Base-by-base conservation (phyloP, 2,113 vertebrate genomes). In the Collichthys lucidus region DNA sequence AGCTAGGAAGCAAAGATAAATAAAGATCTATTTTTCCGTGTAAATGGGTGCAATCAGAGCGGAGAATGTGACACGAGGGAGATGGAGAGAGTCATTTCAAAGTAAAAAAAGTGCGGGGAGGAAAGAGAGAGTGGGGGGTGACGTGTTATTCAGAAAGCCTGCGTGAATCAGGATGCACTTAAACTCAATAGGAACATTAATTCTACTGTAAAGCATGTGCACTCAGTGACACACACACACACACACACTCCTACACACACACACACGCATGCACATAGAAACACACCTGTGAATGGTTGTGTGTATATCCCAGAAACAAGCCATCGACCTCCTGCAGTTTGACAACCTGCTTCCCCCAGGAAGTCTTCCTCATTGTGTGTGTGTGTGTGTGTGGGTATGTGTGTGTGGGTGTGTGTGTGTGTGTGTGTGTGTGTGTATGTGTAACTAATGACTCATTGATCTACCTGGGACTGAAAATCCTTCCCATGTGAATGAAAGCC, bases 1-100 rank as follows among this genome's bases (percentile, higher is more conserved):
- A 81, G 65, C 2, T 20, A 67, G 74, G 74, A 80, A 79, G 79
- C 42, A 61, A 65, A 67, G 65, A 83, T 72, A 82, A 88, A 82
- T 82, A 83, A 87, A 80, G 62, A 79, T 91, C 77, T 87, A 84
- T 85, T 87, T 78, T 84, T 60, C 83, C 29, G 60, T 31, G 70
- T 88, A 89, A 92, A 88, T 84, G 80, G 80, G 63, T 62, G 85
- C 80, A 91, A 87, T 89, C 86, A 89, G 71, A 61, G 85, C 9
- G 67, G 49, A 79, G 76, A 86, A 83, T 76, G 83, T 75, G 81
- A 80, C 78, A 74, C 17, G 0, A 20, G 80, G 67, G 84, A 83
- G 81, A 86, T 5, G 31, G 44, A 88, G 74, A 86, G 71, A 75
- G 76, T 79, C 10, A 5, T 79, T 84, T 72, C 66, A 60, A 55